Percentiles rank a stretch among this genome's conserved stretches.
Evolutionary conservation across 2,888 invertebrate species (phyloP).

Genomic region (Lypha dubia): DNA sequence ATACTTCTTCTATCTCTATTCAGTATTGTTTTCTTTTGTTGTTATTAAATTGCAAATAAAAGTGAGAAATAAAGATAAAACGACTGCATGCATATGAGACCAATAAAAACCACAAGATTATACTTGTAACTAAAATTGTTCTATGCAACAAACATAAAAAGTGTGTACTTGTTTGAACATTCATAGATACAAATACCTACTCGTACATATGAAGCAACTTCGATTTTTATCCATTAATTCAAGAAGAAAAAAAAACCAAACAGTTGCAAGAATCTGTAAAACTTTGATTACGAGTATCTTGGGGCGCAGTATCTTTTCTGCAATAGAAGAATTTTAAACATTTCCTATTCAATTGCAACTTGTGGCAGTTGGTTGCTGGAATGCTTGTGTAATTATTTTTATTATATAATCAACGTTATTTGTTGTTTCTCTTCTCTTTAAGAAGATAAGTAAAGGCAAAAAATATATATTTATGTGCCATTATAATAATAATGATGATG

Average conservation of each 20-base stretch:
- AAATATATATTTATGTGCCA: constrained; percentile 20
- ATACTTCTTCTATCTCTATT: constrained; percentile 29
- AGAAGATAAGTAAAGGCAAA: constrained; percentile 37
- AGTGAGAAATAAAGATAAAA: constrained; percentile 48
- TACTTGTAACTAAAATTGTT: constrained; percentile 30
- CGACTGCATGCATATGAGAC: constrained; percentile 58
- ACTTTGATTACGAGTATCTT: constrained; percentile 22
- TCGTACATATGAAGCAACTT: constrained; percentile 5
- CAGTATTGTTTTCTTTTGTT: constrained; percentile 38
- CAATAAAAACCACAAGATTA: constrained; percentile 67
- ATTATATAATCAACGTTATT: constrained; percentile 47
- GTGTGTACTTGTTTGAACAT: neutral
- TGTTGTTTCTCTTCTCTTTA: constrained; percentile 3
- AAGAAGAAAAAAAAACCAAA: constrained; percentile 4
- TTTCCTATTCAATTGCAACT: constrained; percentile 17
- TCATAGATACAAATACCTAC: no score
- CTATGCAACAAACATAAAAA: constrained; percentile 26
- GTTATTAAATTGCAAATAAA: constrained; percentile 63
- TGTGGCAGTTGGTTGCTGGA: constrained; percentile 26
- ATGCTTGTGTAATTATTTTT: constrained; percentile 47
- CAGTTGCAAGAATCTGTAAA: constrained; percentile 30
- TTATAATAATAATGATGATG: constrained; percentile 36
- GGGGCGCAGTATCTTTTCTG: neutral
- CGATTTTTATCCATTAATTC: constrained; percentile 10
- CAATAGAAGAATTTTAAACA: constrained; percentile 5